Percentiles rank a stretch among this genome's conserved stretches.
Evolutionary conservation across 2,797 vertebrate genomes (phyloP).

Genomic region (Falco novaeseelandiae): DNA sequence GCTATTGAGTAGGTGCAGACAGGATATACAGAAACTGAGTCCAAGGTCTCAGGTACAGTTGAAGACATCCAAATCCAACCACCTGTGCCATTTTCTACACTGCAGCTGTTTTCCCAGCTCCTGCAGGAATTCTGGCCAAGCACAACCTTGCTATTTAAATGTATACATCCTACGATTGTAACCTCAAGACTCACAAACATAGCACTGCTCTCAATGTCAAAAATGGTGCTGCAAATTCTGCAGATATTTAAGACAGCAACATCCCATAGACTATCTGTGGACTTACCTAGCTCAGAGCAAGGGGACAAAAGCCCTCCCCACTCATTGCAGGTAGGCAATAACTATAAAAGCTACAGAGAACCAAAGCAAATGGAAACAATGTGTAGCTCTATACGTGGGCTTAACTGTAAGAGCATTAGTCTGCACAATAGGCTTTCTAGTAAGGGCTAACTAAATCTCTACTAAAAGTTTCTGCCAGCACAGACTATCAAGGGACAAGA

Average conservation of each 20-base stretch:
- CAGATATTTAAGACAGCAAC: neutral
- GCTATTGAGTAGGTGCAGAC: rapidly evolving
- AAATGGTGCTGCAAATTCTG: neutral
- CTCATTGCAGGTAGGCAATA: neutral
- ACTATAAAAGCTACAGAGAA: neutral
- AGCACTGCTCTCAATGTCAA: neutral
- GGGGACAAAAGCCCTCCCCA: neutral
- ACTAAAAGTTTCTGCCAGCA: neutral
- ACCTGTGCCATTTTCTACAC: neutral
- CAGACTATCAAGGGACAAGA: neutral
- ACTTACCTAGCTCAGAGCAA: neutral
- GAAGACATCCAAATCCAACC: neutral
- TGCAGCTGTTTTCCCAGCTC: neutral
- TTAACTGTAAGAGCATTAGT: neutral
- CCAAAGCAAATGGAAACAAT: neutral
- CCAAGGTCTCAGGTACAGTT: neutral
- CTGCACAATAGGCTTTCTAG: neutral
- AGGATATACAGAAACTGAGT: neutral
- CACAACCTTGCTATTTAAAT: neutral
- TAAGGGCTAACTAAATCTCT: neutral
- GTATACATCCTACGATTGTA: rapidly evolving
- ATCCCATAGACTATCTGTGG: neutral
- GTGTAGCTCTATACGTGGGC: neutral
- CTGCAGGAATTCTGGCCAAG: neutral
- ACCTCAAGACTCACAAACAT: neutral